phyloP scores from a whole-genome alignment of 2,888 invertebrate genomes.

The Alsophila aescularia region DNA sequence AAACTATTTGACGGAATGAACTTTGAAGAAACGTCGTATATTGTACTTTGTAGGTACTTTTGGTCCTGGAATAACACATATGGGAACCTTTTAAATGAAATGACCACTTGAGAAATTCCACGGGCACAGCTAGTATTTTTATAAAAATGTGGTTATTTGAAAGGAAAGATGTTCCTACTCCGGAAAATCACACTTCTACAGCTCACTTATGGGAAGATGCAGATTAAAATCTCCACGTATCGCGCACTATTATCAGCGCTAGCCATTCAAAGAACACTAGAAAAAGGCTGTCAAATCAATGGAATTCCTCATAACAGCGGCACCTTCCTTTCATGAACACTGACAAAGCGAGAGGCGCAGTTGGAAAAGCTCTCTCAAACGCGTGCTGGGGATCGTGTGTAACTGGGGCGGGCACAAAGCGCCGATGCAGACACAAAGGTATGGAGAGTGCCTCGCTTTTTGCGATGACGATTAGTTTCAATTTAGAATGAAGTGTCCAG shows the following conservation, averaged over 20 bases:
- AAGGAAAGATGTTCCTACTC: no score
- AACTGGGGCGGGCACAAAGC: conserved; percentile 32
- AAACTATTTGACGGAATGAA: no score
- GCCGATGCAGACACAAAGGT: conserved; percentile 27
- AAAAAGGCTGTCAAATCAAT: conserved; percentile 25
- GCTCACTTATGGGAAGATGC: no score
- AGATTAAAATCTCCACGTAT: neutral
- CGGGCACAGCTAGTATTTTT: no score
- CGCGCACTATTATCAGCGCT: neutral
- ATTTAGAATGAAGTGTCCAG: conserved; percentile 5
- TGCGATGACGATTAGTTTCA: conserved; percentile 22
- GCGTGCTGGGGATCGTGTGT: neutral
- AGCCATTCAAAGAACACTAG: conserved; percentile 5
- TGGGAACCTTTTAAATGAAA: no score
- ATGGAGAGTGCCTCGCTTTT: conserved; percentile 10
- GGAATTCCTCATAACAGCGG: conserved; percentile 15
- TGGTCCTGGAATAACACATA: no score
- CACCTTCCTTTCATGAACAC: conserved; percentile 16
- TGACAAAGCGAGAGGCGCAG: conserved; percentile 24
- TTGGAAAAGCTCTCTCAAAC: conserved; percentile 21
- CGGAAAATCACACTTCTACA: no score
- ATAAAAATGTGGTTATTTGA: no score
- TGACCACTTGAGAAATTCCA: no score
- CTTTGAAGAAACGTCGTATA: no score
- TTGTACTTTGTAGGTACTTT: no score